A percentile compares a stretch with the other conserved stretches of the same genome.
phyloP scores from a whole-genome alignment of 2,797 vertebrate genomes.

The Sebastes matsubarae region DNA sequence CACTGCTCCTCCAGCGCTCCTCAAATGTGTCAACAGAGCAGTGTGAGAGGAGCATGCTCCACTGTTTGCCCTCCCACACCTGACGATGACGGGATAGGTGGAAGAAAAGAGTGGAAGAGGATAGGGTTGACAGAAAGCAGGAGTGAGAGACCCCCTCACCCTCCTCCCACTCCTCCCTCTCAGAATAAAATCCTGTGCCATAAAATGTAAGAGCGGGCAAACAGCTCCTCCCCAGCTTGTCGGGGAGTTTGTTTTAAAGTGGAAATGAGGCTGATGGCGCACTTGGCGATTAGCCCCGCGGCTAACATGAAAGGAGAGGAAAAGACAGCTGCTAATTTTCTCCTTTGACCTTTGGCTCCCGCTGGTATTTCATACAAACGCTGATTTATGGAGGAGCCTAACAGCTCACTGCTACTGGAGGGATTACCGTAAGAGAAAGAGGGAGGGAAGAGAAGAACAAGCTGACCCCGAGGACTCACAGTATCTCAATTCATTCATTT shows the following conservation, averaged over 20 bases:
- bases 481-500: constrained; percentile 46
- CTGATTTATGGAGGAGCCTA: constrained; percentile 78
- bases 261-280: constrained; percentile 79
- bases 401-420: constrained; percentile 73
- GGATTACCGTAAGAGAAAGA: constrained; percentile 63
- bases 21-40: constrained; percentile 61
- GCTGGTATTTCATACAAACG: constrained; percentile 79
- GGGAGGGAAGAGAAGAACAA: background rate
- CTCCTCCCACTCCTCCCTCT: background rate
- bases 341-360: constrained; percentile 81
- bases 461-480: constrained; percentile 48
- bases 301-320: constrained; percentile 81
- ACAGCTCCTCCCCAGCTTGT: constrained; percentile 69
- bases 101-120: background rate
- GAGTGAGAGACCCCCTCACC: background rate
- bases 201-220: constrained; percentile 67
- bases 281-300: constrained; percentile 75
- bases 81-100: constrained; percentile 35
- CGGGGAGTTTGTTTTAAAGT: constrained; percentile 81
- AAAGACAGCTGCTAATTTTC: constrained; percentile 82
- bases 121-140: constrained; percentile 5
- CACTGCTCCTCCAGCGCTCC: background rate
- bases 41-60: constrained; percentile 40
- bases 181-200: constrained; percentile 57
- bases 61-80: constrained; percentile 65